Conservation (phyloP, 2,797 vertebrate genomes). For the Cyprinella venusta region DNA sequence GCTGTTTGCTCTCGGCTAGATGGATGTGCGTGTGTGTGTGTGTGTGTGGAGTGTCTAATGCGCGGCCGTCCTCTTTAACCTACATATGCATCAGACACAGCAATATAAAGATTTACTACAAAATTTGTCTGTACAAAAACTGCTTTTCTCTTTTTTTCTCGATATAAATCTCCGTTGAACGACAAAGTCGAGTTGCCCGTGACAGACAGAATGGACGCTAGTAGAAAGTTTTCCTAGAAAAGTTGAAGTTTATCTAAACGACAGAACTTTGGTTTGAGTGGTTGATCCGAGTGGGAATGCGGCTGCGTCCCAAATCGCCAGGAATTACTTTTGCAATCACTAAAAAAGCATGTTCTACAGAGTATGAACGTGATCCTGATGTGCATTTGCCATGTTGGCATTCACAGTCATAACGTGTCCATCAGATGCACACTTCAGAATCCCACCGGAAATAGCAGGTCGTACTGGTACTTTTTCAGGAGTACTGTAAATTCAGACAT, state of each 20-base stretch:
- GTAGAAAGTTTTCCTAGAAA: slow-evolving; percentile 62
- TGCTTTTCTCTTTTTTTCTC: slow-evolving; percentile 69
- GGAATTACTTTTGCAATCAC: too few relatives aligned
- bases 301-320: background rate
- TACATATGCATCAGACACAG: slow-evolving; percentile 37
- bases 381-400: too few relatives aligned
- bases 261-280: slow-evolving; percentile 75
- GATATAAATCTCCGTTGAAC: slow-evolving; percentile 79
- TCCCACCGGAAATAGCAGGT: too few relatives aligned
- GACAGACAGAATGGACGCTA: slow-evolving; percentile 65
- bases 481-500: background rate
- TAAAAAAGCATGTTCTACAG: too few relatives aligned
- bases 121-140: slow-evolving; percentile 82
- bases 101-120: slow-evolving; percentile 81
- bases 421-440: too few relatives aligned
- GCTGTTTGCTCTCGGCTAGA: background rate
- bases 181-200: slow-evolving; percentile 65
- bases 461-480: too few relatives aligned
- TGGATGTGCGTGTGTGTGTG: background rate
- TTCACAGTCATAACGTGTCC: too few relatives aligned
- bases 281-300: background rate
- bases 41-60: background rate
- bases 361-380: too few relatives aligned
- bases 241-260: slow-evolving; percentile 65
- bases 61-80: background rate